Evolutionary conservation across 2,888 invertebrate genomes (phyloP).

Genomic region (Phengaris alcon): DNA sequence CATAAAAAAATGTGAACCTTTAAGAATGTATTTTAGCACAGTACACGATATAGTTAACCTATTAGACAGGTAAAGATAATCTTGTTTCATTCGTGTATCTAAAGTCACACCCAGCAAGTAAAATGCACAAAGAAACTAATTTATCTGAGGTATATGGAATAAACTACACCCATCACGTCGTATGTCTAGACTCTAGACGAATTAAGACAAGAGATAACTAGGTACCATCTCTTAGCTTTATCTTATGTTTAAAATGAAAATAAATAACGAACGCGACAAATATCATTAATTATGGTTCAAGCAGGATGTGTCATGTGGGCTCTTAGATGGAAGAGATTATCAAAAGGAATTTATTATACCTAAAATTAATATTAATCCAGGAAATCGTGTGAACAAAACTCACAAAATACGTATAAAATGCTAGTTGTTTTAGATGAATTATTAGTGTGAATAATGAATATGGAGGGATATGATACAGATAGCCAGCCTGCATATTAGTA

Average conservation of each 20-base stretch:
- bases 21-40: neutral
- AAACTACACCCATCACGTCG: neutral
- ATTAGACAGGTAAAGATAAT: neutral
- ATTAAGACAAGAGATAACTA: conserved; percentile 14
- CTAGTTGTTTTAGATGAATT: too few species aligned
- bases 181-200: conserved; percentile 13
- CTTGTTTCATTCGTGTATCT: neutral
- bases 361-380: conserved; percentile 9
- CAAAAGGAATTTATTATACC: conserved; percentile 12
- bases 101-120: neutral
- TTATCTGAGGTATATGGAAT: neutral
- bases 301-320: conserved; percentile 55
- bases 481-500: neutral
- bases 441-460: too few species aligned
- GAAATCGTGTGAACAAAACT: neutral
- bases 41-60: neutral
- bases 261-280: conserved; percentile 45
- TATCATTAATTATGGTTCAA: conserved; percentile 66
- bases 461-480: too few species aligned
- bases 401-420: neutral
- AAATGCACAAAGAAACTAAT: neutral
- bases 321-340: conserved; percentile 32
- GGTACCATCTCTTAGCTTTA: conserved; percentile 31
- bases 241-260: conserved; percentile 38
- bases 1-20: too few species aligned